Evolutionary conservation across 2,797 vertebrate species (phyloP).

Genomic region (Acipenser transmontanus): DNA sequence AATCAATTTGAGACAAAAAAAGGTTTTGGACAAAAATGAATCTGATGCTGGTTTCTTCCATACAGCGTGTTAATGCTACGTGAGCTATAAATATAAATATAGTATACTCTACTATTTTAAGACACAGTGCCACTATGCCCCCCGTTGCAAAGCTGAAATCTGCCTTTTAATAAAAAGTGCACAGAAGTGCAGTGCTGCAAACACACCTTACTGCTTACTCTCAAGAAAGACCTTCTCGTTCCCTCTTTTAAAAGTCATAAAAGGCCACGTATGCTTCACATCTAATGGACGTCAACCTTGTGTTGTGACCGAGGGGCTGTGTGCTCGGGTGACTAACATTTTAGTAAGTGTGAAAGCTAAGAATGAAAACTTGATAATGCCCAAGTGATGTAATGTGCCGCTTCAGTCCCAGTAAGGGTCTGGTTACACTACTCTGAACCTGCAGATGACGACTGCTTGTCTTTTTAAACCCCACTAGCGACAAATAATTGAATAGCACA

Average conservation of each 20-base stretch:
- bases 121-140: no score
- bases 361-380: conserved; percentile 49
- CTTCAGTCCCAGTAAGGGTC: conserved; percentile 47
- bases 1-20: neutral
- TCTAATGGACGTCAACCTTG: conserved; percentile 31
- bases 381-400: conserved; percentile 46
- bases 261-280: conserved; percentile 29
- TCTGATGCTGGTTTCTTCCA: no score
- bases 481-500: no score
- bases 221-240: neutral
- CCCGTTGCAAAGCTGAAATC: no score
- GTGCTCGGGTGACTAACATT: conserved; percentile 45
- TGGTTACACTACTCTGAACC: conserved; percentile 47
- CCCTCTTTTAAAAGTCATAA: conserved; percentile 27
- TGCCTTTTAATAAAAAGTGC: no score
- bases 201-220: no score
- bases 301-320: conserved; percentile 24
- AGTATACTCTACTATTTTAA: no score
- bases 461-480: neutral
- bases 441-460: conserved; percentile 29
- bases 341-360: conserved; percentile 53
- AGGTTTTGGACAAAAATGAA: no score
- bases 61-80: no score
- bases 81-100: no score
- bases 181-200: no score